phyloP scores from a whole-genome alignment of 2,797 vertebrate genomes.

The Astyanax mexicanus region DNA sequence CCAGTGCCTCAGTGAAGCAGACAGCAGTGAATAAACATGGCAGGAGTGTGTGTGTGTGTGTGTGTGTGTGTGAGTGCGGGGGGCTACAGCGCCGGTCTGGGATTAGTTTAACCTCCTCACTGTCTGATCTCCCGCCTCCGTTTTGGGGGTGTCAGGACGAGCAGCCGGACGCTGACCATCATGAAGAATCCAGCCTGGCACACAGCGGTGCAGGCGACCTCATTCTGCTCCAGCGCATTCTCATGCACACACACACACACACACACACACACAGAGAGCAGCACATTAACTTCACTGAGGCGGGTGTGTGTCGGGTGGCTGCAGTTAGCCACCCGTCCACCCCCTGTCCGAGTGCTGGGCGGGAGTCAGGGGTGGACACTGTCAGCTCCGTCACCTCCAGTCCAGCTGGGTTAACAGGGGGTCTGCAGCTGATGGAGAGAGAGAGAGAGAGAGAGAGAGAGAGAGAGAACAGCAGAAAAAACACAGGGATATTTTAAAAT shows the following conservation, averaged over 20 bases:
- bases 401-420: too few species aligned
- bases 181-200: not conserved
- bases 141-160: not conserved
- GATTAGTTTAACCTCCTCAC: conserved; percentile 74
- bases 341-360: not conserved
- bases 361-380: too few species aligned
- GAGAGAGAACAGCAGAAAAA: too few species aligned
- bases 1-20: conserved; percentile 67
- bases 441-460: too few species aligned
- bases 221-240: not conserved
- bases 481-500: too few species aligned
- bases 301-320: not conserved
- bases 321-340: not conserved
- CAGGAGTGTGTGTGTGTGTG: conserved; percentile 68
- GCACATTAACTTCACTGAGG: not conserved
- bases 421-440: too few species aligned
- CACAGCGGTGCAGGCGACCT: not conserved
- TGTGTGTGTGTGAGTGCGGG: conserved; percentile 62
- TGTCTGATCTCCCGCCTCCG: not conserved
- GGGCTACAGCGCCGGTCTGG: conserved; percentile 66
- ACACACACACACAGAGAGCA: not conserved
- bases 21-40: conserved; percentile 63
- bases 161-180: not conserved
- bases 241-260: not conserved
- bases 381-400: too few species aligned